phyloP scores from a whole-genome alignment of 2,113 vertebrate genomes.

The Laterallus jamaicensis region DNA sequence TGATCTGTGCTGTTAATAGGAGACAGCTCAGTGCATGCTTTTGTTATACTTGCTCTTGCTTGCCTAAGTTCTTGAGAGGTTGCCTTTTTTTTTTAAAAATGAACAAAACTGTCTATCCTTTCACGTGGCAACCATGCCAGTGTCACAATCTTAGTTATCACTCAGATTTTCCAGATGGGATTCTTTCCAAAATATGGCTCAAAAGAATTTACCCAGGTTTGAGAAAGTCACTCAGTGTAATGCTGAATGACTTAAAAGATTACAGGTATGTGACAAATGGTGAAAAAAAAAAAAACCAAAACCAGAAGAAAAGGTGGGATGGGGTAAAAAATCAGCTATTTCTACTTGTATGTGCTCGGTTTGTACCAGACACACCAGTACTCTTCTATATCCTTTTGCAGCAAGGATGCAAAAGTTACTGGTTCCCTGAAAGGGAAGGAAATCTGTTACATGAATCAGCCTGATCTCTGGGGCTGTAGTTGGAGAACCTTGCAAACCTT shows the following conservation, averaged over 20 bases:
- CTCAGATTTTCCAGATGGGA: not conserved
- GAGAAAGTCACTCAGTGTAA: not conserved
- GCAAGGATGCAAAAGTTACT: not conserved
- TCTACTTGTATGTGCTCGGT: not conserved
- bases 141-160: conserved; percentile 27
- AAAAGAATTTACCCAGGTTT: not conserved
- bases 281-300: not conserved
- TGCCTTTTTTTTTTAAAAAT: not conserved
- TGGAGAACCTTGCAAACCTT: not conserved
- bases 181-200: not conserved
- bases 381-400: not conserved
- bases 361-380: not conserved
- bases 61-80: conserved; percentile 5
- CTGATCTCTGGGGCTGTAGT: not conserved
- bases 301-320: not conserved
- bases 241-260: not conserved
- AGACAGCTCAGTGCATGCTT: conserved; percentile 61
- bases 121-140: not conserved
- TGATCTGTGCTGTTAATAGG: conserved; percentile 45
- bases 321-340: not conserved
- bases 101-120: not conserved
- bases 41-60: conserved; percentile 60
- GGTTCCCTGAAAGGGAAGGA: not conserved
- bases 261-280: not conserved
- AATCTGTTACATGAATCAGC: not conserved